Evolutionary conservation across 2,888 invertebrate species (phyloP), one percentile per base, ranked within the genome.

Genomic region (Mythimna impura): DNA sequence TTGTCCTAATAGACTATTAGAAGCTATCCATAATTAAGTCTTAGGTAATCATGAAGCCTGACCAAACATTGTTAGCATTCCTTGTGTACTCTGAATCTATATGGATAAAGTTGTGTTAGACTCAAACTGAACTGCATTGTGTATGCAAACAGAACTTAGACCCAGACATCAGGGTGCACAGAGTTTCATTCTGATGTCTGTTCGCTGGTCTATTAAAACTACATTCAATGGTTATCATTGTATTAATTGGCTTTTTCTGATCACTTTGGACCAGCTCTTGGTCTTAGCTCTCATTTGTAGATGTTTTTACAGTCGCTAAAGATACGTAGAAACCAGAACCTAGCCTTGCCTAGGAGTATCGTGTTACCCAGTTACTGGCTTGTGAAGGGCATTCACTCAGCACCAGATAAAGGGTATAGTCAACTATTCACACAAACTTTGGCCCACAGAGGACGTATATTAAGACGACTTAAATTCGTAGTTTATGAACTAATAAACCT

Each of bases 101-200:
- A 81, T 84, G 57, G 50, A 71, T 66, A 54, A 77, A 82, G 81
- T 81, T 82, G 65, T 81, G 83, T 74, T 58, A 73, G 70, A 66
- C 66, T 74, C 67, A 34, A 62, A 70, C 66, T 63, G 66, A 47
- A 57, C 40, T 54, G 65, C 66, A 66, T 54, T 60, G 30, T 73
- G 55, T 57, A 36, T 6, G 81, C 30, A 75, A 78, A 78, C 57
- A 68, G 57, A 81, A 81, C 64, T 78, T 78, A 4, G 20, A 65
- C 30, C 34, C 50, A 50, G 30, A 47, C 54, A 52, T 54, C 47
- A 12, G 58, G 36, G 36, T 61, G 63, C 63, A 12, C 36, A 72
- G n/a, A 30, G 20, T 55, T 78, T 70, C 22, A 55, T 25, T 20
- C 54, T 40, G 54, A 30, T 79, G 50, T 65, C 36, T 50, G 73